Base-by-base conservation (phyloP, 2,797 vertebrate genomes). In the Microctenopoma lineatum region DNA sequence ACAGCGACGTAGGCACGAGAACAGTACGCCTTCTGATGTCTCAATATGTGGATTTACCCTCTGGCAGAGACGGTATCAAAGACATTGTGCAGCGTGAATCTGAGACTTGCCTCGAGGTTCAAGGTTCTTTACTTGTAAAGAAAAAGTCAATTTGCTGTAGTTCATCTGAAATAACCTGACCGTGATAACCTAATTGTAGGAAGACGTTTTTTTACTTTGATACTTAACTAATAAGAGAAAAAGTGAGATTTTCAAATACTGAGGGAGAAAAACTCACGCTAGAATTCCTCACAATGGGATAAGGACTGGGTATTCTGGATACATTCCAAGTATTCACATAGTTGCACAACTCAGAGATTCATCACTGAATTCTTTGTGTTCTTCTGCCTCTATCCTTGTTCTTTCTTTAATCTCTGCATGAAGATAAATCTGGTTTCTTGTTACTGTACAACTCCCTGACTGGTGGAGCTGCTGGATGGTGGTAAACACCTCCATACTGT, bases 1-100 rank as follows among this genome's bases (percentile, higher is more conserved):
- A 65, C 50, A 36, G 59, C 1, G 16, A 81, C 16, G 73, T 82
- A 75, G 72, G 79, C 61, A 59, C 8, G 46, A 59, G 46, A 81
- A 68, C 57, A 73, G 0, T 55, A 59, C 26, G 29, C 38, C 70
- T 61, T 72, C 54, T 64, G 41, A 71, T 70, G 64, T 57, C 46
- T 85, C 55, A 42, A 44, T 68, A 65, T 66, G 75, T 52, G 56
- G 56, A 59, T 76, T 46, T 66, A 39, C 53, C 61, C 58, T 32
- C 18, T 34, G 55, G 53, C 16, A 62, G 51, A 60, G 10, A 25
- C 47, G 6, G 32, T 45, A 21, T 53, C 34, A 64, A 14, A 75
- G 16, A 71, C 18, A 39, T 16, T n/a, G 41, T 65, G 14, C 0
- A 58, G 41, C 18, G 1, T 27, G 12, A 54, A 38, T 64, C 9